phyloP scores from a whole-genome alignment of 2,113 vertebrate species.

The Nyctibius bracteatus region DNA sequence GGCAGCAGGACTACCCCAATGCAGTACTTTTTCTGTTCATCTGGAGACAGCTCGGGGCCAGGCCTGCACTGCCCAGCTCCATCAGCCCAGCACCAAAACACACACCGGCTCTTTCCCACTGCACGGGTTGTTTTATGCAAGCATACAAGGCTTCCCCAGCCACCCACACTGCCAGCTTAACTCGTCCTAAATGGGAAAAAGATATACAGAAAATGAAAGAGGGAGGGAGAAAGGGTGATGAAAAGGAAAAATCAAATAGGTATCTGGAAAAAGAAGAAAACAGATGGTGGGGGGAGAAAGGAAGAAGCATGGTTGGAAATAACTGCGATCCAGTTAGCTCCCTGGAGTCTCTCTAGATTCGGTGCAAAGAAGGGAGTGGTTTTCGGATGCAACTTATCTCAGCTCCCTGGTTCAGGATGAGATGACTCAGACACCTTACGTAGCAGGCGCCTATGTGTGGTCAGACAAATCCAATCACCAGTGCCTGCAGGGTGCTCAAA shows the following conservation, averaged over 20 bases:
- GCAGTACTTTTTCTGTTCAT: not conserved
- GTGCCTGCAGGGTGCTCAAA: not conserved
- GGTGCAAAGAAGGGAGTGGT: not conserved
- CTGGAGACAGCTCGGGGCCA: not conserved
- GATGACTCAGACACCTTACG: not conserved
- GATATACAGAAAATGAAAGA: not conserved
- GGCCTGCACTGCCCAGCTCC: not conserved
- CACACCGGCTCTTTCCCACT: rapidly evolving
- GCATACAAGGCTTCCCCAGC: not conserved
- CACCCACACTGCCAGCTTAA: not conserved
- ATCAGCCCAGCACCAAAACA: not conserved
- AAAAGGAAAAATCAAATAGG: not conserved
- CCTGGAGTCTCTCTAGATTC: not conserved
- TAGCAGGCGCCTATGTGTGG: not conserved
- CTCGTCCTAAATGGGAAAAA: not conserved
- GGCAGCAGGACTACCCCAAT: not conserved
- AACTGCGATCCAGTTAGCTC: not conserved
- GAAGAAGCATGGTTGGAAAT: not conserved
- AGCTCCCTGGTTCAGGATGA: not conserved
- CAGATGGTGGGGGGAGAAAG: not conserved
- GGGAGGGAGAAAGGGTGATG: not conserved
- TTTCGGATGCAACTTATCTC: not conserved
- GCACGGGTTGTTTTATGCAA: rapidly evolving
- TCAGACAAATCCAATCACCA: not conserved
- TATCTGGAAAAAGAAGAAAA: not conserved